phyloP scores from a whole-genome alignment of 2,888 invertebrate species.

The Lordiphosa fenestrarum region DNA sequence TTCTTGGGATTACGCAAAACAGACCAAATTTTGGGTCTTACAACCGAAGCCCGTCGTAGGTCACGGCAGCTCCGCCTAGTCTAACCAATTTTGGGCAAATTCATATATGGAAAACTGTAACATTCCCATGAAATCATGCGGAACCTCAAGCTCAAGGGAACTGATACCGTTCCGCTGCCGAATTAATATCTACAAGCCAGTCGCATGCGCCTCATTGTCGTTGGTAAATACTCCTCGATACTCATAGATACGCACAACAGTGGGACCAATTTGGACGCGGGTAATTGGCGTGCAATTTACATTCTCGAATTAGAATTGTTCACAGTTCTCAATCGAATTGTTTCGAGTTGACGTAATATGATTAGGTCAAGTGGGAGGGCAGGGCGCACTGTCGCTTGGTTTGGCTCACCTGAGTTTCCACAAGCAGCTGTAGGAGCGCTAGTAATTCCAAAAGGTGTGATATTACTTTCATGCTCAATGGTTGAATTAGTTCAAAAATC shows the following conservation, averaged over 20 bases:
- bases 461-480: constrained; percentile 41
- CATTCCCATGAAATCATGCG: constrained; percentile 75
- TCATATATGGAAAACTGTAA: constrained; percentile 43
- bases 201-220: constrained; percentile 28
- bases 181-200: constrained; percentile 10
- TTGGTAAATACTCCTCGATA: constrained; percentile 13
- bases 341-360: constrained; percentile 61
- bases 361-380: constrained; percentile 53
- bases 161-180: constrained; percentile 47
- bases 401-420: constrained; percentile 71
- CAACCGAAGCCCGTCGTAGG: constrained; percentile 6
- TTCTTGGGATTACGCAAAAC: no score
- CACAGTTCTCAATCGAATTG: constrained; percentile 65
- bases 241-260: constrained; percentile 31
- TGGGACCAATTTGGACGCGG: constrained; percentile 57
- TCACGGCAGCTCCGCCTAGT: constrained; percentile 22
- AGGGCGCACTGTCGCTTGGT: background rate
- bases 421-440: constrained; percentile 68
- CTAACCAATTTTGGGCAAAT: constrained; percentile 26
- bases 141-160: constrained; percentile 66
- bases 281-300: constrained; percentile 52
- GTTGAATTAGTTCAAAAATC: constrained; percentile 16
- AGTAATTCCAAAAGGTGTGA: constrained; percentile 55
- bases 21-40: no score
- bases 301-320: constrained; percentile 54